Evolutionary conservation across 2,113 vertebrate genomes (phyloP).

Genomic region (Sus scrofa): DNA sequence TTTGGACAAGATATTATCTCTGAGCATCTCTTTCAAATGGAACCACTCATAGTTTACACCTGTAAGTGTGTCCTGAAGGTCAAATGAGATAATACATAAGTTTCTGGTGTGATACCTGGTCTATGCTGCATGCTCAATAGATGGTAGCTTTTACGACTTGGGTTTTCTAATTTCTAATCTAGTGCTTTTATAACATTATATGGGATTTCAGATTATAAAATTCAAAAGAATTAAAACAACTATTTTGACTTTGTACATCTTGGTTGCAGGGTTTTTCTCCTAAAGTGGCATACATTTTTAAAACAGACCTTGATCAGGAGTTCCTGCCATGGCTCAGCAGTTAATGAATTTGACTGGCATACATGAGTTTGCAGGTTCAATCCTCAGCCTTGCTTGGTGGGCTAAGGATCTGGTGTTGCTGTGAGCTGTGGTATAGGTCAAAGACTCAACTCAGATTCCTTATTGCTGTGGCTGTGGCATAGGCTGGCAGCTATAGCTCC

Average conservation of each 20-base stretch:
- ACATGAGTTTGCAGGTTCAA: too few species aligned
- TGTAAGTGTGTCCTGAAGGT: background rate
- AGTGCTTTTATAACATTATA: background rate
- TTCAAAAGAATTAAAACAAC: slow-evolving; percentile 45
- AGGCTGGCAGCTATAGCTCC: too few species aligned
- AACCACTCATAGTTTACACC: background rate
- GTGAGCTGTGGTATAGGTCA: too few species aligned
- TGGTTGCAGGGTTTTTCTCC: slow-evolving; percentile 5
- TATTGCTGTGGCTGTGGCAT: too few species aligned
- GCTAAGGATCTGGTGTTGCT: too few species aligned
- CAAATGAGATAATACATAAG: background rate
- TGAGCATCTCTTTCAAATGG: slow-evolving; percentile 12
- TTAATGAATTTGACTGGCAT: too few species aligned
- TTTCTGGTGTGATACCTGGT: background rate
- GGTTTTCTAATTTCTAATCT: slow-evolving; percentile 35
- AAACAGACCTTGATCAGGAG: background rate
- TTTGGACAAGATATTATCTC: background rate
- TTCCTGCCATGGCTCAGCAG: too few species aligned
- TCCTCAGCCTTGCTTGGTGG: too few species aligned
- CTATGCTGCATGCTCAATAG: background rate
- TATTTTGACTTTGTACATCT: background rate
- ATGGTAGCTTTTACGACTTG: background rate
- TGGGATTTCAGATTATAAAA: slow-evolving; percentile 38
- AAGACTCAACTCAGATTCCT: too few species aligned
- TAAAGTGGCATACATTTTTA: background rate